Evolutionary conservation across 2,888 invertebrate species (phyloP).

Genomic region (Brenthis hecate): DNA sequence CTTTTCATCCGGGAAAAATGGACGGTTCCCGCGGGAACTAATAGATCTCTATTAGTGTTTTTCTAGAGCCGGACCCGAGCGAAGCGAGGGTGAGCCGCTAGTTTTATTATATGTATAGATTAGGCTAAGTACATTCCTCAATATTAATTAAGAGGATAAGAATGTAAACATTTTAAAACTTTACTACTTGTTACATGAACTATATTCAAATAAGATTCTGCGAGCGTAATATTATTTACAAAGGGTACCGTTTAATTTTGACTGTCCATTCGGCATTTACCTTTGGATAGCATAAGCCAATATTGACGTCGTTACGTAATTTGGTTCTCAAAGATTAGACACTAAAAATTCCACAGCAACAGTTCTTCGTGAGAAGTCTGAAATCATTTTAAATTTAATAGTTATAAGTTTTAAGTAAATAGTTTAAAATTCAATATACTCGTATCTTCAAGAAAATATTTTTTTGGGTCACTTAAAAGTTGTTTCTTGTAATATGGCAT

Average conservation of each 20-base stretch:
- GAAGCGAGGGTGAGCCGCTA: no score
- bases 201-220: background rate
- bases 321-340: slow-evolving; percentile 5
- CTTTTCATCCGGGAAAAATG: no score
- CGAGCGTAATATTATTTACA: slow-evolving; percentile 2
- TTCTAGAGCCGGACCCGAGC: no score
- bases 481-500: background rate
- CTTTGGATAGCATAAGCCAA: slow-evolving; percentile 19
- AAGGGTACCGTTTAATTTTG: slow-evolving; percentile 27
- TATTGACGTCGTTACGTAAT: slow-evolving; percentile 24
- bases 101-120: no score
- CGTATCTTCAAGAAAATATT: background rate
- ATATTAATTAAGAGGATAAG: no score
- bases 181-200: no score
- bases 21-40: no score
- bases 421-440: background rate
- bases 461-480: no score
- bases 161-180: no score
- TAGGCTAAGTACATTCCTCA: background rate
- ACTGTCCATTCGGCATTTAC: slow-evolving; percentile 31
- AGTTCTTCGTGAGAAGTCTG: background rate
- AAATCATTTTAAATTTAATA: slow-evolving; percentile 1
- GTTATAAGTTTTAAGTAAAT: background rate
- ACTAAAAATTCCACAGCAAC: slow-evolving; percentile 1
- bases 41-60: no score